Conservation (phyloP, 1,140 invertebrate species). For the Diorhabda elongata region DNA sequence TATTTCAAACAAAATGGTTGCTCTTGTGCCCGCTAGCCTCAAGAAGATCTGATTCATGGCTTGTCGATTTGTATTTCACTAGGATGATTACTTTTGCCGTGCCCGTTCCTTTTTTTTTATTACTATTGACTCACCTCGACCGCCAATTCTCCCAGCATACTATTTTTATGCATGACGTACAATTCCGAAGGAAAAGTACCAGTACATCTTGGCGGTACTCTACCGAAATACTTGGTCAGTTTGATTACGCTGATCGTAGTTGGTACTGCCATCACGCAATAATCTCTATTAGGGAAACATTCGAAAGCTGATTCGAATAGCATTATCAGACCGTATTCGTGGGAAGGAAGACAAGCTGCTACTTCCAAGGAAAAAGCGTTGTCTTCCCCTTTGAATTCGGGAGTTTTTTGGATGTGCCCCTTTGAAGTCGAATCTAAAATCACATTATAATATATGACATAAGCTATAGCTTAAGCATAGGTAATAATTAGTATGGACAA, state of each 20-base stretch:
- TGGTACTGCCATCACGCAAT: constrained; percentile 61
- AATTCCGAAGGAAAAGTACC: constrained; percentile 58
- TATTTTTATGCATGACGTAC: constrained; percentile 59
- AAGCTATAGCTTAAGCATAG: no score
- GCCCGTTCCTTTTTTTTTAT: not conserved
- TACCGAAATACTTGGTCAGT: constrained; percentile 21
- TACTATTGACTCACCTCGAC: constrained; percentile 14
- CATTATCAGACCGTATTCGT: constrained; percentile 49
- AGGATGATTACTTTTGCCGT: no score
- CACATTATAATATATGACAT: not conserved
- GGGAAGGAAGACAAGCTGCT: constrained; percentile 59
- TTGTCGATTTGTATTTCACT: no score
- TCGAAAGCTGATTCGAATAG: constrained; percentile 63
- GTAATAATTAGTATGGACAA: no score
- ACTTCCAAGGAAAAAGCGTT: constrained; percentile 65
- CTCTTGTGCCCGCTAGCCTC: no score
- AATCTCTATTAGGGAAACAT: constrained; percentile 62
- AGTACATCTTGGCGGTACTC: constrained; percentile 53
- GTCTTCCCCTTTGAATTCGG: constrained; percentile 41
- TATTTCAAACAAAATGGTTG: no score
- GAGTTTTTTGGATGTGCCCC: constrained; percentile 15
- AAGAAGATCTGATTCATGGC: no score
- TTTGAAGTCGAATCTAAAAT: constrained; percentile 8
- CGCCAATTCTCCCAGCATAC: constrained; percentile 40
- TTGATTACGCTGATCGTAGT: constrained; percentile 36